Base-by-base conservation (phyloP, 2,888 invertebrate species). In the Taphrorychus bicolor region DNA sequence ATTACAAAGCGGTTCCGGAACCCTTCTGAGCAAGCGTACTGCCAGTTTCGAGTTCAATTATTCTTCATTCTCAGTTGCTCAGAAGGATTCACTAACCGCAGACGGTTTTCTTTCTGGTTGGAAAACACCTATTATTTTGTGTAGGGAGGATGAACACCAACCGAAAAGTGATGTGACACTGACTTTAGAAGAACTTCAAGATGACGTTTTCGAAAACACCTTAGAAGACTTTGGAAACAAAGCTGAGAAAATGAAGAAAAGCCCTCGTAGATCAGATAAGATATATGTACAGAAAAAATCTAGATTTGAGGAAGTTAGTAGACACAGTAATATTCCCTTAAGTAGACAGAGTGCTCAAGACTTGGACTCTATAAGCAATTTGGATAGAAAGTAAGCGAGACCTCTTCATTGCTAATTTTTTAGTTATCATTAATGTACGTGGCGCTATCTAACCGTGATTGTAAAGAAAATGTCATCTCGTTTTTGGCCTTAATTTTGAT, bases 101-200 rank as follows among this genome's bases (percentile, higher is more conserved):
- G n/a, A n/a, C n/a, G n/a, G n/a, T n/a, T n/a, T n/a, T n/a, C n/a
- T n/a, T n/a, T n/a, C n/a, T n/a, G n/a, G n/a, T n/a, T n/a, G n/a
- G n/a, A n/a, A n/a, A n/a, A n/a, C n/a, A n/a, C n/a, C n/a, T n/a
- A n/a, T n/a, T n/a, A 32, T 11, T 32, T 32, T 45, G 9, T 7
- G 9, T n/a, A 70, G 69, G 42, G 81, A 82, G 23, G 81, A 81
- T 7, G 82, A 82, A 52, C 77, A 76, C 61, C 82, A 82, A 70
- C 76, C 77, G 2, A 78, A 78, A 61, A 82, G 75, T 67, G 83
- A 83, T 49, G 79, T 83, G 64, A 80, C 81, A 1, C 74, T 81
- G 24, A 82, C 82, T 16, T 75, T 83, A 72, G 82, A 83, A 66
- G 83, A 83, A 66, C 75, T 83, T 63, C 83, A 83, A 74, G 82